Evolutionary conservation across 2,888 invertebrate genomes (phyloP).

Genomic region (Eretmocerus hayati): DNA sequence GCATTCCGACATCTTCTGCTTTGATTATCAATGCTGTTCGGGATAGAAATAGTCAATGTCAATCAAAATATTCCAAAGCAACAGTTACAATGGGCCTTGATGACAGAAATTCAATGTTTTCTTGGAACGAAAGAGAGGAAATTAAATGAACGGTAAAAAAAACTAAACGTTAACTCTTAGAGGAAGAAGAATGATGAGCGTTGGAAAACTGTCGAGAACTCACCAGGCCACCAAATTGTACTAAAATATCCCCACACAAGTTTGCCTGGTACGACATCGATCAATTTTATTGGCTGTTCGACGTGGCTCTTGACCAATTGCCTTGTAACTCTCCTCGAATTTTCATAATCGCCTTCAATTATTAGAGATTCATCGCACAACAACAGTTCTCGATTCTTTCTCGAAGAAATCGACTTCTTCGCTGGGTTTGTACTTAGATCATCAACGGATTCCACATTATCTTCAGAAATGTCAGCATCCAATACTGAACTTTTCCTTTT

Average conservation of each 20-base stretch:
- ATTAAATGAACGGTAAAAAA: too few species aligned
- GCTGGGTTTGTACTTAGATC: neutral
- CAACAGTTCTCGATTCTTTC: constrained; percentile 5
- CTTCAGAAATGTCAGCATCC: neutral
- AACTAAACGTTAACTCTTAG: too few species aligned
- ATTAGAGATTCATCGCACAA: constrained; percentile 13
- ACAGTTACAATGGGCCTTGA: too few species aligned
- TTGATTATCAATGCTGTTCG: constrained; percentile 31
- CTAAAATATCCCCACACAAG: constrained; percentile 39
- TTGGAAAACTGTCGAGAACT: constrained; percentile 7
- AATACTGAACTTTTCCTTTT: neutral
- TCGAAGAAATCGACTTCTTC: neutral
- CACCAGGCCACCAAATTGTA: constrained; percentile 41
- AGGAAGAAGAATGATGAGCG: too few species aligned
- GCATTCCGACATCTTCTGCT: constrained; percentile 36
- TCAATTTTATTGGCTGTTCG: neutral
- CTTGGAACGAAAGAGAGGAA: too few species aligned
- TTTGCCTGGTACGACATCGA: constrained; percentile 27
- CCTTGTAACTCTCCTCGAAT: constrained; percentile 13
- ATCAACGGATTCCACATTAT: neutral
- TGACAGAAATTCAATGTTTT: too few species aligned
- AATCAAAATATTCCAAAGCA: too few species aligned
- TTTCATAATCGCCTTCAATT: constrained; percentile 12
- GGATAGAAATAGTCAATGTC: too few species aligned
- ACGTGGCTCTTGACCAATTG: constrained; percentile 7